Percentiles rank a stretch among this genome's conserved stretches.
Evolutionary conservation across 2,888 invertebrate species (phyloP).

Genomic region (Cecidostiba fungosa): DNA sequence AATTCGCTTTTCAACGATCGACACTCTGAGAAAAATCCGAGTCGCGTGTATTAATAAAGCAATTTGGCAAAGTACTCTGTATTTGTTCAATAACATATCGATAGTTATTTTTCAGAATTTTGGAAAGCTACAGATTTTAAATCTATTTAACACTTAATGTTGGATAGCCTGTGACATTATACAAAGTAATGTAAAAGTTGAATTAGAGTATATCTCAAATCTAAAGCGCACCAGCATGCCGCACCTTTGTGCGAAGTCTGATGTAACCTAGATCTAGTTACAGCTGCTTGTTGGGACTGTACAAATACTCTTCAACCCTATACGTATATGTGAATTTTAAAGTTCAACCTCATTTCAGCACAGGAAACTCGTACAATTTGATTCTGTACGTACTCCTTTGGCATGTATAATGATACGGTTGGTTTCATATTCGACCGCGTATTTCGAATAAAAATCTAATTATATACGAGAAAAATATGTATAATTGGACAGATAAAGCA

Average conservation of each 20-base stretch:
- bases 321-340: neutral
- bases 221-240: neutral
- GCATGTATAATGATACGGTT: neutral
- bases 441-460: neutral
- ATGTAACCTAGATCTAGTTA: conserved; percentile 23
- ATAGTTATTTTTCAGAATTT: neutral
- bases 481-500: neutral
- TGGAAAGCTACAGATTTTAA: no score
- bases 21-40: neutral
- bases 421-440: neutral
- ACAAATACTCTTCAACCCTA: neutral
- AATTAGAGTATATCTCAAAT: neutral
- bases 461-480: neutral
- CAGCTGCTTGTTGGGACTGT: neutral
- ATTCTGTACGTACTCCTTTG: neutral
- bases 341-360: neutral
- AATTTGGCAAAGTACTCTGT: neutral
- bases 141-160: neutral
- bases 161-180: neutral
- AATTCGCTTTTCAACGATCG: neutral
- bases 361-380: neutral
- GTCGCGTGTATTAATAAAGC: neutral
- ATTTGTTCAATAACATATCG: neutral
- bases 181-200: neutral
- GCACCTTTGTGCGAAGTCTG: neutral